Base-by-base conservation (phyloP, 2,888 invertebrate species). In the Tachina lurida region DNA sequence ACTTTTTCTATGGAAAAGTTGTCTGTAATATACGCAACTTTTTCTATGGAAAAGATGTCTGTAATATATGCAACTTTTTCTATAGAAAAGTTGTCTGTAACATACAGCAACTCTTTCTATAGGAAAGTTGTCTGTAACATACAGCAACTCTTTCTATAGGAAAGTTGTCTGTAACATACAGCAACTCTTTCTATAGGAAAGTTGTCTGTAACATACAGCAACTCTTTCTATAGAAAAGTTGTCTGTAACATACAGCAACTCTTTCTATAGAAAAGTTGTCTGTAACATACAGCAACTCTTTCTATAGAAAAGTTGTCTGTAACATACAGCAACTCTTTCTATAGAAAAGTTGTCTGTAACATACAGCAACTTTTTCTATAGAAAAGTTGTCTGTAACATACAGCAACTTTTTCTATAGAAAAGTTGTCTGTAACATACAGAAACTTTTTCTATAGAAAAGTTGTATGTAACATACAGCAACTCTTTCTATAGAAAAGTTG, bases 101-200 rank as follows among this genome's bases (percentile, higher is more conserved):
- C n/a, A n/a, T n/a, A n/a, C n/a, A n/a, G n/a, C n/a, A n/a, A n/a
- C n/a, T n/a, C n/a, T n/a, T n/a, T n/a, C n/a, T n/a, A n/a, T n/a
- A n/a, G n/a, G n/a, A n/a, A n/a, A n/a, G n/a, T n/a, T n/a, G n/a
- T n/a, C n/a, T n/a, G n/a, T n/a, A n/a, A n/a, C n/a, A n/a, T n/a
- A n/a, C n/a, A n/a, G n/a, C n/a, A n/a, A n/a, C n/a, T n/a, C n/a
- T n/a, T n/a, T n/a, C n/a, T n/a, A n/a, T n/a, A 22, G 17, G 52
- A 54, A 68, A 49, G 5, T n/a, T 67, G 7, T 39, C 17, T 52
- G 10, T 8, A 1, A n/a, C 1, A 0, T 1, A 1, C 1, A 43
- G n/a, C n/a, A 45, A 56, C 10, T n/a, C 60, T 73, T 73, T 73
- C 47, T 39, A 60, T n/a, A 60, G 13, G 43, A 70, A 70, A 41